Evolutionary conservation across 1,140 invertebrate species (phyloP).

Genomic region (Drosophila neocordata): DNA sequence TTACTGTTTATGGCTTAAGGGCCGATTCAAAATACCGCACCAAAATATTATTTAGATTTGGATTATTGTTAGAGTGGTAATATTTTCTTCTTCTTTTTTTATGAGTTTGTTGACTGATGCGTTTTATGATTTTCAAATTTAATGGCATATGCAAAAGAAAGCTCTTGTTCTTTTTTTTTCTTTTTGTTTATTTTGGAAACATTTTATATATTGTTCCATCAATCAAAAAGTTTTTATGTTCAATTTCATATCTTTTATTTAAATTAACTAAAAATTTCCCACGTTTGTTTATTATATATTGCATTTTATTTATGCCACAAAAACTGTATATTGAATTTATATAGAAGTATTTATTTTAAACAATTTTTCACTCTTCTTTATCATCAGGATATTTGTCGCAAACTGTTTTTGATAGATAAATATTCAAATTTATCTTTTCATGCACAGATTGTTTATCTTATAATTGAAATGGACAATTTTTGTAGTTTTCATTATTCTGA

Average conservation of each 20-base stretch:
- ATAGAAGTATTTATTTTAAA: background rate
- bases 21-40: background rate
- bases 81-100: slow-evolving; percentile 5
- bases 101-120: slow-evolving; percentile 21
- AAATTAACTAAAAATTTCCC: background rate
- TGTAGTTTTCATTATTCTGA: too few relatives aligned
- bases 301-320: background rate
- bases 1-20: slow-evolving; percentile 44
- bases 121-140: slow-evolving; percentile 47
- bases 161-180: background rate
- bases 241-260: slow-evolving; percentile 5
- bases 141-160: slow-evolving; percentile 15
- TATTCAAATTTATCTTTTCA: too few relatives aligned
- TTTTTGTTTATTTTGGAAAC: background rate
- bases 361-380: too few relatives aligned
- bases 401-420: too few relatives aligned
- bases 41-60: slow-evolving; percentile 36
- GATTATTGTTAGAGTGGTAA: slow-evolving; percentile 25
- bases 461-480: too few relatives aligned
- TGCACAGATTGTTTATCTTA: too few relatives aligned
- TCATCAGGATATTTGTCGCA: too few relatives aligned
- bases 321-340: background rate
- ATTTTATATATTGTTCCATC: slow-evolving; percentile 4
- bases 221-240: slow-evolving; percentile 20
- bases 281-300: background rate